Conservation (phyloP, 1,140 invertebrate species). For the Hestina assimilis region DNA sequence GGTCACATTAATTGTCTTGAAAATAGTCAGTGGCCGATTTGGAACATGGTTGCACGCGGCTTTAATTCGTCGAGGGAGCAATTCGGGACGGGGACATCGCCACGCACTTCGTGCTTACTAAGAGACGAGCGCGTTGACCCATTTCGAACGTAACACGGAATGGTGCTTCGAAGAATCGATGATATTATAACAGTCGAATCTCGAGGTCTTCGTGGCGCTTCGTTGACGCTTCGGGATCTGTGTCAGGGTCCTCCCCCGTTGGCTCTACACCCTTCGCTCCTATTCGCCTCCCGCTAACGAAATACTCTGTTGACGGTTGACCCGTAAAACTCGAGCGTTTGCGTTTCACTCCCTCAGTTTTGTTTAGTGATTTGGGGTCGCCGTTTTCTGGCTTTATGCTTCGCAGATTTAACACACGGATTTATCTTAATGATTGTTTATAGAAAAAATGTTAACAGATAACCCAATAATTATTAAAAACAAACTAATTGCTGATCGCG, state of each 20-base stretch:
- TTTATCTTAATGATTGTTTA: not conserved
- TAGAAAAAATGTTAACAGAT: not conserved
- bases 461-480: not conserved
- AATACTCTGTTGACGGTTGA: slow-evolving; percentile 29
- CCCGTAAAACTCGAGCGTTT: slow-evolving; percentile 66
- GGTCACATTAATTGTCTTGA: slow-evolving; percentile 7
- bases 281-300: slow-evolving; percentile 32
- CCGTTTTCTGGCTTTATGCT: slow-evolving; percentile 35
- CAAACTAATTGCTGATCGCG: not conserved
- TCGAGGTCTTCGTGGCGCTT: slow-evolving; percentile 60
- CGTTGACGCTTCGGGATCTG: slow-evolving; percentile 69
- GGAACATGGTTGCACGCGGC: slow-evolving; percentile 41
- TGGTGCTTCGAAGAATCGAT: slow-evolving; percentile 66
- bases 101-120: slow-evolving; percentile 41
- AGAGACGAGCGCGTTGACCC: slow-evolving; percentile 62
- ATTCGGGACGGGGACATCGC: slow-evolving; percentile 59
- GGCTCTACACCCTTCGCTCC: slow-evolving; percentile 56
- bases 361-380: slow-evolving; percentile 61
- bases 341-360: slow-evolving; percentile 49
- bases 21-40: slow-evolving; percentile 43
- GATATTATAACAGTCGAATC: slow-evolving; percentile 65
- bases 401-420: too few relatives aligned
- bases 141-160: slow-evolving; percentile 63
- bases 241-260: slow-evolving; percentile 72
- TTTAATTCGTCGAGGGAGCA: slow-evolving; percentile 60